A percentile compares a stretch with the other conserved stretches of the same genome.
Conservation (phyloP, 2,888 invertebrate genomes). For the Hymenopus coronatus region DNA sequence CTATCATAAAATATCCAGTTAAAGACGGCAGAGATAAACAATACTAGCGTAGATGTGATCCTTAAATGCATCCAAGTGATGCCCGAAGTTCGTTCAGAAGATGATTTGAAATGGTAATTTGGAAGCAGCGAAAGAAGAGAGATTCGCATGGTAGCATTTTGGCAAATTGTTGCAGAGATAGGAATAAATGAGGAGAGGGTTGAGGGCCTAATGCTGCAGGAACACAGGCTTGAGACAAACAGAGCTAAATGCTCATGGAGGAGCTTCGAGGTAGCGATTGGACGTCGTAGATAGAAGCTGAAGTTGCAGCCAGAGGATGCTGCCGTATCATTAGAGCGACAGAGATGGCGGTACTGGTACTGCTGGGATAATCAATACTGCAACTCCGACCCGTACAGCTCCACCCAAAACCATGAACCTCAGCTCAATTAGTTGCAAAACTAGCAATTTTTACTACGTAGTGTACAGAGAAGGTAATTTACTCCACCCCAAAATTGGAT, state of each 20-base stretch:
- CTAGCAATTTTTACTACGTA: too few species aligned
- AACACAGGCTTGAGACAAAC: not conserved
- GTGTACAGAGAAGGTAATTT: too few species aligned
- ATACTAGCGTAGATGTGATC: too few species aligned
- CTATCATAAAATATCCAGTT: too few species aligned
- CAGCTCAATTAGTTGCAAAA: not conserved
- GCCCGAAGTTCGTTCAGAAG: too few species aligned
- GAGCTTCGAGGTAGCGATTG: not conserved
- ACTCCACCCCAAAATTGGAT: too few species aligned
- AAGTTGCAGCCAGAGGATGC: not conserved
- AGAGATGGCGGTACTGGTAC: not conserved
- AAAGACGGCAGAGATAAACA: too few species aligned
- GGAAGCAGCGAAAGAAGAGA: not conserved
- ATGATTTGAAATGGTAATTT: not conserved
- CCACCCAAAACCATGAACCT: not conserved
- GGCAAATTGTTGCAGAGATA: not conserved
- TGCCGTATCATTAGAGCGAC: not conserved
- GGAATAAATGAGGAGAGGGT: not conserved
- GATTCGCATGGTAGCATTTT: not conserved
- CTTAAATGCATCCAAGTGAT: too few species aligned
- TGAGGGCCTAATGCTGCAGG: not conserved
- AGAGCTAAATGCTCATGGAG: not conserved
- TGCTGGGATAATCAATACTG: constrained; percentile 1
- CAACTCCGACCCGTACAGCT: not conserved
- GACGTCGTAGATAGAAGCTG: not conserved